Percentiles rank a stretch among this genome's conserved stretches.
phyloP scores from a whole-genome alignment of 2,888 invertebrate species.

The Dysmachus trigonus region DNA sequence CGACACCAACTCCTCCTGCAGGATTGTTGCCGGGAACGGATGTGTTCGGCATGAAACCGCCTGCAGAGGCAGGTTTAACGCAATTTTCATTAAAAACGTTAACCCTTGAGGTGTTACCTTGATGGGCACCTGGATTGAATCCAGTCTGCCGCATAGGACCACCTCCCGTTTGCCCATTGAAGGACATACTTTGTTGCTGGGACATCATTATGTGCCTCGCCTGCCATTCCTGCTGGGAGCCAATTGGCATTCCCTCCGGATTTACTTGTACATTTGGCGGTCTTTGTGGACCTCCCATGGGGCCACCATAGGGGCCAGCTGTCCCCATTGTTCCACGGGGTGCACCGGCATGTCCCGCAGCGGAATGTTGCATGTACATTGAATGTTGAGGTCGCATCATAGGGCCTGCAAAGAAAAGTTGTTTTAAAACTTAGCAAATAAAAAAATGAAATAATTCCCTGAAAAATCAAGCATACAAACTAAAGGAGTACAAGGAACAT shows the following conservation, averaged over 20 bases:
- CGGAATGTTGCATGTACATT: conserved; percentile 67
- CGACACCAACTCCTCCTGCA: conserved; percentile 50
- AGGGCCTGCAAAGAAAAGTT: conserved; percentile 65
- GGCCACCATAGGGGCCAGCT: conserved; percentile 58
- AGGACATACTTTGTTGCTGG: conserved; percentile 63
- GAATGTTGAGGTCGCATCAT: conserved; percentile 74
- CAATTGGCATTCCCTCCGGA: conserved; percentile 68
- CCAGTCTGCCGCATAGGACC: conserved; percentile 61
- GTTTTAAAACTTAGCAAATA: background rate
- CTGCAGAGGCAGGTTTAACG: conserved; percentile 45
- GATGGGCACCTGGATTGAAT: conserved; percentile 58
- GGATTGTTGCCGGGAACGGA: conserved; percentile 51
- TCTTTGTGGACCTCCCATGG: conserved; percentile 64
- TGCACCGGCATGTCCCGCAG: conserved; percentile 56
- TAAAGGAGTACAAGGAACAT: too few relatives aligned
- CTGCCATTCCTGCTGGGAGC: conserved; percentile 62
- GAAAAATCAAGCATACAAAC: too few relatives aligned
- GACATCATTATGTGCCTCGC: conserved; percentile 65
- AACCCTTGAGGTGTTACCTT: conserved; percentile 44
- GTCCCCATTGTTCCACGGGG: conserved; percentile 57
- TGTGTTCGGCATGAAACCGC: conserved; percentile 60
- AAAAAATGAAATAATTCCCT: background rate
- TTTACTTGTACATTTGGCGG: conserved; percentile 70
- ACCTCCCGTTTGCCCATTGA: conserved; percentile 54
- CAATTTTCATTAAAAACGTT: background rate